These are phyloP conservation scores for Amiota minor DNA, from an alignment of 2,888 invertebrate species.

Conservation along the genomic window DNA sequence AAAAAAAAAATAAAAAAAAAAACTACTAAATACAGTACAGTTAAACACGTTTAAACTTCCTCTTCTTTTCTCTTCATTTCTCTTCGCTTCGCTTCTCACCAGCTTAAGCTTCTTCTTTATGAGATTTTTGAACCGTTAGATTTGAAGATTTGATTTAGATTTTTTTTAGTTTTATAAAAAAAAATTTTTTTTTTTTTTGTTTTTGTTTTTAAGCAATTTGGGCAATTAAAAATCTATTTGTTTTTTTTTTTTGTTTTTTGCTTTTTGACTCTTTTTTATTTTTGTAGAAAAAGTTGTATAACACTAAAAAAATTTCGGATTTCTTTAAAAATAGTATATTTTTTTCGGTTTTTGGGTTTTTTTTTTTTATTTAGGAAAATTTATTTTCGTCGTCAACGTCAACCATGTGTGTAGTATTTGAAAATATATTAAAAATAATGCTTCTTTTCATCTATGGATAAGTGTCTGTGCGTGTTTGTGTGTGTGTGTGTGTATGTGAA, in stretches of 20 bases:
- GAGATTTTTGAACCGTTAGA: background rate
- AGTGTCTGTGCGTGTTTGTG: constrained; percentile 23
- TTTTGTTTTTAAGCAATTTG: background rate
- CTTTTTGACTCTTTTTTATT: too few species aligned
- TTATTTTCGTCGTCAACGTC: constrained; percentile 67
- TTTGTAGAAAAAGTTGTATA: constrained; percentile 12
- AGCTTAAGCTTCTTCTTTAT: background rate
- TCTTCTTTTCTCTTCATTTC: background rate
- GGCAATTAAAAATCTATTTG: too few species aligned
- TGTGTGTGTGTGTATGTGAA: constrained; percentile 23
- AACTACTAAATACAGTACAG: too few species aligned
- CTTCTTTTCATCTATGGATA: constrained; percentile 27
- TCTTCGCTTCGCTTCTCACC: background rate
- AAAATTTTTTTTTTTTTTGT: constrained; percentile 6
- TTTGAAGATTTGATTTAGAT: background rate
- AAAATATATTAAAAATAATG: constrained; percentile 55
- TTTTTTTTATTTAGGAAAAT: constrained; percentile 42
- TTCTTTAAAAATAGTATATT: constrained; percentile 60
- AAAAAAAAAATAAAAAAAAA: too few species aligned
- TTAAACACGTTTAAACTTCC: too few species aligned
- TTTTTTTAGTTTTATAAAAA: background rate
- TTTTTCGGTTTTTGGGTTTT: background rate
- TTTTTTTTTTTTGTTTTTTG: too few species aligned
- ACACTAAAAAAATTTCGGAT: constrained; percentile 8
- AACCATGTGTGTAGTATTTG: constrained; percentile 54